phyloP scores from a whole-genome alignment of 2,797 vertebrate species.

The Manis crassicaudata region DNA sequence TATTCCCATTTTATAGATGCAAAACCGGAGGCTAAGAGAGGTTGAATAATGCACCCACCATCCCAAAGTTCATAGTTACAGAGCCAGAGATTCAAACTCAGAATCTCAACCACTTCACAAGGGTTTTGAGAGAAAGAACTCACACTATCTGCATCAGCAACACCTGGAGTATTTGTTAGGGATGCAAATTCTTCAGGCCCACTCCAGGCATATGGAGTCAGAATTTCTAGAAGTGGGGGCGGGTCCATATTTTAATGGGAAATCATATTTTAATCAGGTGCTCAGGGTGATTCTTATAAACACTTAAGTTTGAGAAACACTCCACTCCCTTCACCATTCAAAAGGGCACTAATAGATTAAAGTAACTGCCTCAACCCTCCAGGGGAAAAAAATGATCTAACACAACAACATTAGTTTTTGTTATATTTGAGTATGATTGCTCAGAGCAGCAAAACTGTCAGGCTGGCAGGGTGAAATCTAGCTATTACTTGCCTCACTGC shows the following conservation, averaged over 20 bases:
- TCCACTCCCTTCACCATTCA: not conserved
- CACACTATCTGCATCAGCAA: not conserved
- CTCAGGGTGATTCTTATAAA: not conserved
- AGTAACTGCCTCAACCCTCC: not conserved
- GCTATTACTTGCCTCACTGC: not conserved
- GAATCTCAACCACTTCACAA: not conserved
- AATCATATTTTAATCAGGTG: not conserved
- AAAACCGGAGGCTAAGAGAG: not conserved
- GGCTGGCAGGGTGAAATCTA: not conserved
- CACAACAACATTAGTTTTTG: not conserved
- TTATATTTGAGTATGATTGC: not conserved
- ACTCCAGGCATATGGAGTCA: not conserved
- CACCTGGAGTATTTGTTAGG: not conserved
- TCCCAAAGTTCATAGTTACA: not conserved
- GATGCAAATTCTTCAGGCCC: not conserved
- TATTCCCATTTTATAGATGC: not conserved
- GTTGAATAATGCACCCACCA: not conserved
- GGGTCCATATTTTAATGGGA: no score
- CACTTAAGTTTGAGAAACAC: not conserved
- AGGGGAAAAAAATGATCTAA: not conserved
- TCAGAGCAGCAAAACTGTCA: not conserved
- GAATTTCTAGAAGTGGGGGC: not conserved
- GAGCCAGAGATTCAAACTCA: not conserved
- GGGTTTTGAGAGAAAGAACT: not conserved
- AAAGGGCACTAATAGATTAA: not conserved